Conservation (phyloP, 2,797 vertebrate genomes). For the Gymnoscopelus braueri region DNA sequence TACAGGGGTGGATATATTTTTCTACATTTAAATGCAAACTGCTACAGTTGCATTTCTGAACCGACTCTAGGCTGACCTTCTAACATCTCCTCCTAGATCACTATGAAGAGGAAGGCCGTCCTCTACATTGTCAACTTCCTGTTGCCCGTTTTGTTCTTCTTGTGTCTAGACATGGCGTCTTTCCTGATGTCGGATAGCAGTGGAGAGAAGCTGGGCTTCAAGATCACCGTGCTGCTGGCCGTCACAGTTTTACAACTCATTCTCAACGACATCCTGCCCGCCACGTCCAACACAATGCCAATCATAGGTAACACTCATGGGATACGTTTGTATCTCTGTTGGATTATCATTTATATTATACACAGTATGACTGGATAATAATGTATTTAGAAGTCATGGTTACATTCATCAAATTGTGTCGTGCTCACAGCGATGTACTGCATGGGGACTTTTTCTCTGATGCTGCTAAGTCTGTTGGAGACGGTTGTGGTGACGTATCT, state of each 20-base stretch:
- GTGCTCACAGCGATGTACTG: constrained; percentile 80
- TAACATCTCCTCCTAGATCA: constrained; percentile 66
- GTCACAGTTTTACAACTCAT: constrained; percentile 86
- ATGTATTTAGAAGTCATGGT: too few species aligned
- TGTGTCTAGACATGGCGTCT: constrained; percentile 82
- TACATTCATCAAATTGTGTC: not conserved
- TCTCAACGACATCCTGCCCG: constrained; percentile 86
- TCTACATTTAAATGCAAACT: not conserved
- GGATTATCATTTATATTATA: not conserved
- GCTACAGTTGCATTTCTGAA: constrained; percentile 1
- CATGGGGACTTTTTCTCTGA: constrained; percentile 82
- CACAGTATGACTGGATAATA: too few species aligned
- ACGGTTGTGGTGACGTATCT: constrained; percentile 78
- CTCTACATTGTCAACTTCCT: constrained; percentile 85
- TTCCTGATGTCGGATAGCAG: constrained; percentile 78
- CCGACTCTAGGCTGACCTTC: not conserved
- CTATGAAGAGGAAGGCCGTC: constrained; percentile 78
- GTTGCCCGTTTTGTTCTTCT: constrained; percentile 82
- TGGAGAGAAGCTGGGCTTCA: constrained; percentile 84
- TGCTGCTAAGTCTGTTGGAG: constrained; percentile 83
- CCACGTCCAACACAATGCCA: constrained; percentile 81
- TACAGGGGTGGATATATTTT: not conserved
- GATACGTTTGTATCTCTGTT: too few species aligned
- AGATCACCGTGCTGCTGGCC: constrained; percentile 85
- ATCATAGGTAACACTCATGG: constrained; percentile 78